Evolutionary conservation across 2,888 invertebrate genomes (phyloP).

Genomic region (Prenolepis imparis): DNA sequence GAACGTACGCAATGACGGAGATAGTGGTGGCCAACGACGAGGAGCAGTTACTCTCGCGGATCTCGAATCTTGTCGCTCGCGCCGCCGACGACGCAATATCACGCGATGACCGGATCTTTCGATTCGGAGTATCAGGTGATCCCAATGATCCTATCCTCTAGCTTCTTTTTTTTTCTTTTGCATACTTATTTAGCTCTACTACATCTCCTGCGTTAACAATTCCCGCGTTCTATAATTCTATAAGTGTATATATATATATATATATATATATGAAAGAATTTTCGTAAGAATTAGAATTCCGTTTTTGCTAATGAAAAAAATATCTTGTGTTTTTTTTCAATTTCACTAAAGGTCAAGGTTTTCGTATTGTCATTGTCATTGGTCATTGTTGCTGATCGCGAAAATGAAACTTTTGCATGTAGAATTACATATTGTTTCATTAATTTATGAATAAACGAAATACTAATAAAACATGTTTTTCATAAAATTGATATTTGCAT

Average conservation of each 20-base stretch:
- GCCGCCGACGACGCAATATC: constrained; percentile 89
- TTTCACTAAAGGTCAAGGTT: not conserved
- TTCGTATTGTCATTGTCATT: too few relatives aligned
- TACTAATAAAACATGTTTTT: not conserved
- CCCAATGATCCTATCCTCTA: not conserved
- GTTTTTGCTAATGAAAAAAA: not conserved
- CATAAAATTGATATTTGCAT: not conserved
- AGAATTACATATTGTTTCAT: not conserved
- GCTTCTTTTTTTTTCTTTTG: not conserved
- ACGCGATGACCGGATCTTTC: constrained; percentile 89
- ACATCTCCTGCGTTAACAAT: not conserved
- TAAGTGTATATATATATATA: not conserved
- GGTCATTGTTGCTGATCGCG: not conserved
- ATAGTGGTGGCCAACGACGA: constrained; percentile 17
- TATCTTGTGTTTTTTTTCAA: not conserved
- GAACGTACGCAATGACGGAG: constrained; percentile 22
- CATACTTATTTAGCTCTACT: not conserved
- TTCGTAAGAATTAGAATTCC: not conserved
- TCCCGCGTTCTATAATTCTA: not conserved
- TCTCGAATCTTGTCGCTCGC: constrained; percentile 26
- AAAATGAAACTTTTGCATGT: not conserved
- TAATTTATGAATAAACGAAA: not conserved
- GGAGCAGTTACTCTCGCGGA: constrained; percentile 22
- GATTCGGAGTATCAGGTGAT: constrained; percentile 93
- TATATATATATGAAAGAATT: not conserved